Conservation (phyloP, 2,113 vertebrate genomes). For the Lycocorax pyrrhopterus region DNA sequence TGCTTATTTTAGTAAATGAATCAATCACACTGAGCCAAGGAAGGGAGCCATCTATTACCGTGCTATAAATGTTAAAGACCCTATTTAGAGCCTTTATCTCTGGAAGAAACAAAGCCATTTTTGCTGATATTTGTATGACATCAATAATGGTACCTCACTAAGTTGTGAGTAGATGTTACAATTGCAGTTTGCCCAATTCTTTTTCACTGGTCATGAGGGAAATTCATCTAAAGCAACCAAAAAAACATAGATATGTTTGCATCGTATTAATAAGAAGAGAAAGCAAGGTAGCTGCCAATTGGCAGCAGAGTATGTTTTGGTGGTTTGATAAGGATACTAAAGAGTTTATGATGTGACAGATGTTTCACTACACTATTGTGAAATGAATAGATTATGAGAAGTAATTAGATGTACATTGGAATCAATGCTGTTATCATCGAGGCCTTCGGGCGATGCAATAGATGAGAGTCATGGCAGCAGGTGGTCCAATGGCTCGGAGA, state of each 20-base stretch:
- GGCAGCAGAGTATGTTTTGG: constrained; percentile 80
- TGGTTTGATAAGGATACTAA: constrained; percentile 88
- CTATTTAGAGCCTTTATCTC: constrained; percentile 61
- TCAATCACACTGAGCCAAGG: constrained; percentile 50
- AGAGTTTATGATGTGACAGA: constrained; percentile 94
- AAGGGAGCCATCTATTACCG: constrained; percentile 45
- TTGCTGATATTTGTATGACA: constrained; percentile 52
- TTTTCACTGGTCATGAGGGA: constrained; percentile 74
- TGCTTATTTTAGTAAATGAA: constrained; percentile 73
- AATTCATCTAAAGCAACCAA: constrained; percentile 71
- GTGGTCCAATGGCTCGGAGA: constrained; percentile 86
- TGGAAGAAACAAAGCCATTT: constrained; percentile 66
- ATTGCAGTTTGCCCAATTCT: constrained; percentile 60
- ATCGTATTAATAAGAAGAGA: constrained; percentile 78
- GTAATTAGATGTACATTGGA: constrained; percentile 99
- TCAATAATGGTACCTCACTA: constrained; percentile 56
- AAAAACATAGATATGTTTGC: constrained; percentile 74
- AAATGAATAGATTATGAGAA: constrained; percentile 99
- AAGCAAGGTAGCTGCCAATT: constrained; percentile 77
- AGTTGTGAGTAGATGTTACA: constrained; percentile 56
- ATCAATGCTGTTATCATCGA: constrained; percentile 96
- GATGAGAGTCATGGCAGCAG: constrained; percentile 88
- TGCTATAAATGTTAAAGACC: constrained; percentile 65
- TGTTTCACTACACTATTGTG: constrained; percentile 95
- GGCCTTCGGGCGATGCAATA: constrained; percentile 89